phyloP scores from a whole-genome alignment of 2,797 vertebrate species.

The Lateolabrax maculatus region DNA sequence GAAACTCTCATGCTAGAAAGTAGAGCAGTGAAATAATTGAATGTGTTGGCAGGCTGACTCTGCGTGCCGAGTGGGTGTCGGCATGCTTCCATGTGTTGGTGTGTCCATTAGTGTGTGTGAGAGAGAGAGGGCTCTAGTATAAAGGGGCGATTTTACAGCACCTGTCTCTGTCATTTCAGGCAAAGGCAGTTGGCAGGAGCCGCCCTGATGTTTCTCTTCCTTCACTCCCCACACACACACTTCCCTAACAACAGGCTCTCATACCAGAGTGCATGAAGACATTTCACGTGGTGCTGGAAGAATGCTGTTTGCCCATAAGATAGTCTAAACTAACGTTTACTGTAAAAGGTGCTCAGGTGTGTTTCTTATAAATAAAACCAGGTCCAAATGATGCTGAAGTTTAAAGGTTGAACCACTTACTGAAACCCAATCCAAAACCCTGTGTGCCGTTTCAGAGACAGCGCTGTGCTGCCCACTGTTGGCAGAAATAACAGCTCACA shows the following conservation, averaged over 20 bases:
- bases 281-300: conserved; percentile 3
- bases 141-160: conserved; percentile 75
- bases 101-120: conserved; percentile 28
- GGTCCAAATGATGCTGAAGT: conserved; percentile 5
- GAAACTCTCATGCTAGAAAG: conserved; percentile 43
- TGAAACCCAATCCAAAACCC: not conserved
- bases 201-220: conserved; percentile 63
- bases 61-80: conserved; percentile 54
- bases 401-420: conserved; percentile 3
- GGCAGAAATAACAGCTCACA: conserved; percentile 29
- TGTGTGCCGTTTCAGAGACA: not conserved
- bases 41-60: conserved; percentile 42
- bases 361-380: conserved; percentile 4
- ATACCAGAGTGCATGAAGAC: not conserved
- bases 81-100: conserved; percentile 51
- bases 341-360: not conserved
- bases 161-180: conserved; percentile 84
- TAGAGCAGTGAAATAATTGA: conserved; percentile 46
- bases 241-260: conserved; percentile 25
- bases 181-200: conserved; percentile 78
- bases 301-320: not conserved
- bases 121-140: conserved; percentile 46
- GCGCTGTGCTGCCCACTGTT: conserved; percentile 67
- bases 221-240: conserved; percentile 41
- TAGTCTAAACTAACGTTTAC: not conserved